Evolutionary conservation across 2,797 vertebrate species (phyloP).

Genomic region (Okamejei kenojei): DNA sequence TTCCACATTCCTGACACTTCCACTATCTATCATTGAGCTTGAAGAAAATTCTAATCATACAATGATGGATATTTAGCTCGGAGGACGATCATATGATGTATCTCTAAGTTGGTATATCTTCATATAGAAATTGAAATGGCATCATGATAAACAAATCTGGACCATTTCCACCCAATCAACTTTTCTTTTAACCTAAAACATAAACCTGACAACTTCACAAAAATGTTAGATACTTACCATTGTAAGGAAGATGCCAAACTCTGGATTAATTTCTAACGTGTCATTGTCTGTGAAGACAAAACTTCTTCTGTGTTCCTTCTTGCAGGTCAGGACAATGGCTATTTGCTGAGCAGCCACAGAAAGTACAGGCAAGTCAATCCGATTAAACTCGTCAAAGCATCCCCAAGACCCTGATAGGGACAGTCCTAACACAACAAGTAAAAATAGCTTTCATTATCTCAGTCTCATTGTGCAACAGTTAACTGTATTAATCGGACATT

Average conservation of each 20-base stretch:
- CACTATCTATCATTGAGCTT: neutral
- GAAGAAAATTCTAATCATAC: neutral
- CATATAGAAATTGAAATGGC: neutral
- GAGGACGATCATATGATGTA: neutral
- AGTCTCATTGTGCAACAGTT: neutral
- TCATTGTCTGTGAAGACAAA: slow-evolving; percentile 93
- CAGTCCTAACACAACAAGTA: slow-evolving; percentile 62
- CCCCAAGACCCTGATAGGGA: slow-evolving; percentile 97
- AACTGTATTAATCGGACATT: neutral
- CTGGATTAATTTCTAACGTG: slow-evolving; percentile 83
- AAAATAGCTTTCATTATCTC: neutral
- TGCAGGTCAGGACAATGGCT: slow-evolving; percentile 82
- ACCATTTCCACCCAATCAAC: neutral
- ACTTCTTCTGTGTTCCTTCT: slow-evolving; percentile 76
- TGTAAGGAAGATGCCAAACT: slow-evolving; percentile 94
- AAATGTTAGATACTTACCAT: slow-evolving; percentile 63
- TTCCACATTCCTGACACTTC: neutral
- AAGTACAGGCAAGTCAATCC: slow-evolving; percentile 88
- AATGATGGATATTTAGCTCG: neutral
- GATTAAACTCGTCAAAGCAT: slow-evolving; percentile 96
- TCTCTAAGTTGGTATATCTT: neutral
- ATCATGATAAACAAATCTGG: neutral
- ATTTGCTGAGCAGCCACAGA: slow-evolving; percentile 98
- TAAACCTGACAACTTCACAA: neutral
- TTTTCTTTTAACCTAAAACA: neutral